Conservation (phyloP, 1,140 invertebrate species). For the Scylla paramamosain region DNA sequence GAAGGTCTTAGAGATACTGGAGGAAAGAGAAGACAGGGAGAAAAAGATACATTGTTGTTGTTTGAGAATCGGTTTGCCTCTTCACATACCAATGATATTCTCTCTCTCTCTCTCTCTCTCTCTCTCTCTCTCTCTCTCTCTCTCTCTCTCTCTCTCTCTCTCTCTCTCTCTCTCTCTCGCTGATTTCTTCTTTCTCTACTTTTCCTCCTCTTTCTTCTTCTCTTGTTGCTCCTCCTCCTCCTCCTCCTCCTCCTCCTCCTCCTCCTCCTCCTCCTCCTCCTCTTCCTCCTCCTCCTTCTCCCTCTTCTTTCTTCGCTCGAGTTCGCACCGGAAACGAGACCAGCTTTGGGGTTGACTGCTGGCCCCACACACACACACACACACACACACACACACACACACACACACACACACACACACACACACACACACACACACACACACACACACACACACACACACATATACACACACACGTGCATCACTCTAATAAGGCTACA, state of each 20-base stretch:
- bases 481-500: not conserved
- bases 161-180: not conserved
- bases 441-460: constrained; percentile 8
- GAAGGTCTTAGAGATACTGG: not conserved
- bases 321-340: not conserved
- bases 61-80: not conserved
- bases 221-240: not conserved
- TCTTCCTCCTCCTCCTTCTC: not conserved
- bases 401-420: not conserved
- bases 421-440: constrained; percentile 3
- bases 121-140: not conserved
- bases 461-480: not conserved
- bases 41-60: not conserved
- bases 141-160: not conserved
- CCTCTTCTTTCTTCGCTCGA: not conserved
- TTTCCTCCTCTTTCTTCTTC: not conserved
- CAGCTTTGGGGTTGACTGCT: too few species aligned
- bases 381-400: too few species aligned
- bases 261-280: not conserved
- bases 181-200: not conserved
- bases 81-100: not conserved
- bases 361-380: too few species aligned
- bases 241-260: not conserved
- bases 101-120: not conserved
- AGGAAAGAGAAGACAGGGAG: not conserved